Base-by-base conservation (phyloP, 2,888 invertebrate genomes). In the Agrotis clavis region DNA sequence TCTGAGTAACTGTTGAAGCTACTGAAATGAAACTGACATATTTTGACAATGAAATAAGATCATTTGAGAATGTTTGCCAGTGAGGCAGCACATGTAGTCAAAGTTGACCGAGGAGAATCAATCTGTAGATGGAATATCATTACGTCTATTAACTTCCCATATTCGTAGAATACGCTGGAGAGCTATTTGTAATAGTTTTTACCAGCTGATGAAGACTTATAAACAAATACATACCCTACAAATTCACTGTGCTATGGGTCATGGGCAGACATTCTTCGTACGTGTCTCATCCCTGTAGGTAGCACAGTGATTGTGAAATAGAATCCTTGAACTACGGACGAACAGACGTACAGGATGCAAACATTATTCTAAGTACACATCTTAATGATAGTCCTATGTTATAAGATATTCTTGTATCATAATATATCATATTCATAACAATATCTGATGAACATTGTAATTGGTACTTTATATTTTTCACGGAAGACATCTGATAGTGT, bases 401-500 rank as follows among this genome's bases (percentile, higher is more conserved):
- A 51, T 66, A 63, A 65, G 45, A 80, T 53, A 50, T 56, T 56
- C 47, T 65, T 59, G 57, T 80, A 75, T 68, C 50, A 61, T 68
- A 30, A 68, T 54, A 51, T 63, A 65, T 61, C 19, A 30, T 65
- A 65, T 41, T 80, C 63, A 35, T 64, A 50, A 63, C 9, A 30
- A 64, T 35, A 56, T 60, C 21, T 30, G 71, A 66, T 54, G 35
- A 80, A 60, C 35, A 68, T 54, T 48, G 6, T 54, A 63, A 66
- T 80, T 63, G 76, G 56, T 57, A 64, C 45, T 30, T 56, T n/a
- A 65, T 63, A 35, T 30, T 61, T 25, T 63, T 64, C 53, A 63
- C 48, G 11, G 65, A 50, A 50, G 69, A 71, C 68, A 68, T 69
- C 54, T 59, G 54, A 19, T 35, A 62, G 25, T 85, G 73, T 79